These are phyloP conservation scores for Carabus problematicus DNA, from an alignment of 2,888 invertebrate species.

Conservation along the genomic window DNA sequence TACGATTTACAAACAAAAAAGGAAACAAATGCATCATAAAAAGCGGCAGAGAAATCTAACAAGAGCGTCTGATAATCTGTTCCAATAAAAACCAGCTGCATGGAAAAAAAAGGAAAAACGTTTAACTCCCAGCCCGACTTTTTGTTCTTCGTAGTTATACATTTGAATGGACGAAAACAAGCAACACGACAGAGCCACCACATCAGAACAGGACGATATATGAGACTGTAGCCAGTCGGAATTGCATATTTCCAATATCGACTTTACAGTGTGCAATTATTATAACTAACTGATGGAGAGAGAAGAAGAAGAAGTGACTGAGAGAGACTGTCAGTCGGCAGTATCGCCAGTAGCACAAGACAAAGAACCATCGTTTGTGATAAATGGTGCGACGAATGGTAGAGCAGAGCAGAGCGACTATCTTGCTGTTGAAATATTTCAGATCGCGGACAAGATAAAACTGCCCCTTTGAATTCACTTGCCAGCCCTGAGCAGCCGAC, in stretches of 20 bases:
- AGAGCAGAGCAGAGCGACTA: not conserved
- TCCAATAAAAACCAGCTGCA: not conserved
- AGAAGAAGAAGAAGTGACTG: too few species aligned
- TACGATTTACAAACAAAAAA: not conserved
- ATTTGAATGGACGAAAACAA: not conserved
- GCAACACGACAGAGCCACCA: not conserved
- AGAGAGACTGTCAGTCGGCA: too few species aligned
- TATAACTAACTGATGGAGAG: too few species aligned
- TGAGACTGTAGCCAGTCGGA: not conserved
- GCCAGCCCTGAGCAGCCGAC: slow-evolving; percentile 1
- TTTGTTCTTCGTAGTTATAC: not conserved
- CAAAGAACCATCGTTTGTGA: too few species aligned
- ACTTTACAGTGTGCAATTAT: too few species aligned
- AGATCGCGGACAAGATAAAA: slow-evolving; percentile 10
- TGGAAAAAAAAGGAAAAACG: not conserved
- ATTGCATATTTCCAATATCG: too few species aligned
- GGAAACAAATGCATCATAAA: not conserved
- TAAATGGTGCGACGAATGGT: not conserved
- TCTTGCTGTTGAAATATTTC: not conserved
- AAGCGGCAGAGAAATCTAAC: slow-evolving; percentile 1
- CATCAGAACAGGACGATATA: not conserved
- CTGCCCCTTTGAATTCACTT: not conserved
- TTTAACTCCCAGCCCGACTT: not conserved
- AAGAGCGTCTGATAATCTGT: slow-evolving; percentile 1
- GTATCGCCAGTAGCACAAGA: too few species aligned